A percentile compares a stretch with the other conserved stretches of the same genome.
Conservation (phyloP, 1,140 invertebrate genomes). For the Heliconius hermathena region DNA sequence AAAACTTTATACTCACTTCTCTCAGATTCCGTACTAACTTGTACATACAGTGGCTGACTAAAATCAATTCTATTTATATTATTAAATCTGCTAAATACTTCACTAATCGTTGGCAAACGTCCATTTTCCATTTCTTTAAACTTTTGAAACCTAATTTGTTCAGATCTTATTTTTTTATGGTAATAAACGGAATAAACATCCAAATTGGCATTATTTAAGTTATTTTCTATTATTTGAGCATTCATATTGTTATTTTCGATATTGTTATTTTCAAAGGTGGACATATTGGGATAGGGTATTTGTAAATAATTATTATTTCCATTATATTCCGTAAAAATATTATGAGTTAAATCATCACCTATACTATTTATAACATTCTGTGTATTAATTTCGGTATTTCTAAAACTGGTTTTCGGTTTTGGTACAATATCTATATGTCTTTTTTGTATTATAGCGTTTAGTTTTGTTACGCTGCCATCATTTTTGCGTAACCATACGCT, state of each 20-base stretch:
- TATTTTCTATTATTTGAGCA: neutral
- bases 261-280: slow-evolving; percentile 6
- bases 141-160: slow-evolving; percentile 43
- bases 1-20: slow-evolving; percentile 46
- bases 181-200: slow-evolving; percentile 46
- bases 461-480: slow-evolving; percentile 54
- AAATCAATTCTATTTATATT: slow-evolving; percentile 40
- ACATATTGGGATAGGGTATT: slow-evolving; percentile 27
- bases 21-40: slow-evolving; percentile 54
- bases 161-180: slow-evolving; percentile 52
- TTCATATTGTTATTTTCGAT: neutral
- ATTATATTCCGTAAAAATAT: slow-evolving; percentile 23
- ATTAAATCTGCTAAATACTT: slow-evolving; percentile 56
- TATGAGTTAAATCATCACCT: slow-evolving; percentile 8
- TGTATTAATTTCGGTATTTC: slow-evolving; percentile 28
- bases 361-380: slow-evolving; percentile 31
- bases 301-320: slow-evolving; percentile 30
- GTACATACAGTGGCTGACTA: slow-evolving; percentile 54
- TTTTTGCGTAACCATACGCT: slow-evolving; percentile 44
- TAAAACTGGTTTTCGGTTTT: slow-evolving; percentile 19
- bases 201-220: slow-evolving; percentile 15
- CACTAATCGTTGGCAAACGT: slow-evolving; percentile 53
- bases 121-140: slow-evolving; percentile 31
- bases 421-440: slow-evolving; percentile 16
- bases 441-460: slow-evolving; percentile 57